These are phyloP conservation scores for Anastrepha ludens DNA, from an alignment of 1,140 invertebrate genomes.

Conservation along the genomic window DNA sequence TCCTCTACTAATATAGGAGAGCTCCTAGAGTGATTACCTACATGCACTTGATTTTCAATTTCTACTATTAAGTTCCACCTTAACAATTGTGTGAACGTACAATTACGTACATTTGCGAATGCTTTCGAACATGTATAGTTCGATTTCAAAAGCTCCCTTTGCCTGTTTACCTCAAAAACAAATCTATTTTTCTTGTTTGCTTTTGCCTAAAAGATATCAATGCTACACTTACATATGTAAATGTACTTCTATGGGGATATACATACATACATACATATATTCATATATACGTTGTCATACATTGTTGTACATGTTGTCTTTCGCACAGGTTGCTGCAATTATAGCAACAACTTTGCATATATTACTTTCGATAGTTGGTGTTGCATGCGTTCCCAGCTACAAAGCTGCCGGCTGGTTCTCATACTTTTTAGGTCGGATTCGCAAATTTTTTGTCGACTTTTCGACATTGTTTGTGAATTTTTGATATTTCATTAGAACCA, in stretches of 20 bases:
- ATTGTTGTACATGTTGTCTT: not conserved
- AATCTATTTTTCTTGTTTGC: slow-evolving; percentile 8
- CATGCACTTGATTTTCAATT: too few species aligned
- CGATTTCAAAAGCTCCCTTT: slow-evolving; percentile 13
- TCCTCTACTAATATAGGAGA: too few species aligned
- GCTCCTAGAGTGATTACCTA: too few species aligned
- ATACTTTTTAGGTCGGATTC: not conserved
- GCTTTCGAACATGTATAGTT: slow-evolving; percentile 1
- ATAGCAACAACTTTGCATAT: not conserved
- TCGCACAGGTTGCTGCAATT: slow-evolving; percentile 11
- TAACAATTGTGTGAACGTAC: not conserved
- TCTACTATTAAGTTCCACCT: not conserved
- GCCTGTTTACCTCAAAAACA: slow-evolving; percentile 19
- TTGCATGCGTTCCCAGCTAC: slow-evolving; percentile 25
- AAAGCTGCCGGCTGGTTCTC: not conserved
- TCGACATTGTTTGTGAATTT: slow-evolving; percentile 29
- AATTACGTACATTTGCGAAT: too few species aligned
- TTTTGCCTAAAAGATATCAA: not conserved
- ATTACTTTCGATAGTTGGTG: slow-evolving; percentile 28
- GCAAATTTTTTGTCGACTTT: not conserved
- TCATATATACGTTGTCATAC: too few species aligned
- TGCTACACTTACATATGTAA: not conserved
- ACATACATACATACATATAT: not conserved
- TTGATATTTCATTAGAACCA: slow-evolving; percentile 42
- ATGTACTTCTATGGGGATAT: not conserved